phyloP scores from a whole-genome alignment of 2,113 vertebrate genomes.

The Zosterops pallidus region DNA sequence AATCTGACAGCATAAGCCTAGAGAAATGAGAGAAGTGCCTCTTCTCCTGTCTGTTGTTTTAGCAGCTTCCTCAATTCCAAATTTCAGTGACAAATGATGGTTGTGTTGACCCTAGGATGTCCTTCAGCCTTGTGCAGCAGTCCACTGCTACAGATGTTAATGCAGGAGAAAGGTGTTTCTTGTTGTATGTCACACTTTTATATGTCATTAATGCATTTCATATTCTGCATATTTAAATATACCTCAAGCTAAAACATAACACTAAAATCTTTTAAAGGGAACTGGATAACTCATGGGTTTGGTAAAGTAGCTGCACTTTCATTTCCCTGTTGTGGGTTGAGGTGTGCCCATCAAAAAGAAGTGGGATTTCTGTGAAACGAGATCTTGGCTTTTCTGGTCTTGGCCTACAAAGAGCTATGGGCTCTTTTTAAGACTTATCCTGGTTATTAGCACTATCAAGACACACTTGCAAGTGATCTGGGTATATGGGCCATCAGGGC shows the following conservation, averaged over 20 bases:
- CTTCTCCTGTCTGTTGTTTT: not conserved
- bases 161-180: not conserved
- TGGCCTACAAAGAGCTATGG: not conserved
- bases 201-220: not conserved
- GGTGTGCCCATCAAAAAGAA: not conserved
- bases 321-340: not conserved
- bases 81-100: not conserved
- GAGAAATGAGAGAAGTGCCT: slow-evolving; percentile 4
- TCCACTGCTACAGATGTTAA: not conserved
- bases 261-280: not conserved
- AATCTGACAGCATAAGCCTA: slow-evolving; percentile 5
- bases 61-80: not conserved
- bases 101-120: not conserved
- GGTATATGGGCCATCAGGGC: not conserved
- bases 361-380: not conserved
- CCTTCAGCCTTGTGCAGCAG: not conserved
- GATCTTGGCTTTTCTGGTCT: not conserved
- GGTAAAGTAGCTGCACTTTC: not conserved
- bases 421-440: not conserved
- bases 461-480: not conserved
- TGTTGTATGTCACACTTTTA: not conserved
- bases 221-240: not conserved
- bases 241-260: not conserved
- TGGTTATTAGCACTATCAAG: not conserved
- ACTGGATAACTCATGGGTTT: not conserved